Base-by-base conservation (phyloP, 2,113 vertebrate genomes). In the Actenoides hombroni region DNA sequence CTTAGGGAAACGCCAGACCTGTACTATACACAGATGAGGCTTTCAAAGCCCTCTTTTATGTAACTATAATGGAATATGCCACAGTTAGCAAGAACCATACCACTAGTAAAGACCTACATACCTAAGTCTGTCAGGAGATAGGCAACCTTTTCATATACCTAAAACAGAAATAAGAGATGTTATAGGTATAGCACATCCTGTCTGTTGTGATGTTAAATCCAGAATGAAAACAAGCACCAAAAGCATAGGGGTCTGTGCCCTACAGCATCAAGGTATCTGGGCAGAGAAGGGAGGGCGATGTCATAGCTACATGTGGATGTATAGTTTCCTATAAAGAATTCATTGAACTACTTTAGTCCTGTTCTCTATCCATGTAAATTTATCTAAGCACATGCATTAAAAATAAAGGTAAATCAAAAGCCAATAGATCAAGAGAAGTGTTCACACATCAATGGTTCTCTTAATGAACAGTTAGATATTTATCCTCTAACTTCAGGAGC, bases 81-180 rank as follows among this genome's bases (percentile, higher is more conserved):
- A 93, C 18, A 64, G 19, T 3, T n/a, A 64, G 13, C 9, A 71
- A 74, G 65, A 75, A 49, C 7, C 42, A 40, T 2, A 48, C 2
- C 33, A 49, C 40, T 11, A 53, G 16, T 61, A 44, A 83, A 86
- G 56, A 83, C 10, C 9, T 44, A 92, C 99, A 98, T 97, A 99
- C 99, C 99, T 96, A 99, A 97, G 97, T 99, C 99, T 93, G 99
- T 99, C 86, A 99, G 98, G 61, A 99, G 98, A 96, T 99, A 99
- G 35, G 99, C 99, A 97, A 99, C 99, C 96, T 99, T 99, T 97
- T 99, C 99, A 98, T 99, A 99, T 8, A 99, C 99, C 99, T 99
- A 57, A 16, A 97, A 97, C 25, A 65, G 90, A 97, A 91, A 94
- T 28, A 93, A 92, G 16, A 85, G 74, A 54, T 16, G 5, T 6